Base-by-base conservation (phyloP, 1,140 invertebrate genomes). In the Bombus pascuorum region DNA sequence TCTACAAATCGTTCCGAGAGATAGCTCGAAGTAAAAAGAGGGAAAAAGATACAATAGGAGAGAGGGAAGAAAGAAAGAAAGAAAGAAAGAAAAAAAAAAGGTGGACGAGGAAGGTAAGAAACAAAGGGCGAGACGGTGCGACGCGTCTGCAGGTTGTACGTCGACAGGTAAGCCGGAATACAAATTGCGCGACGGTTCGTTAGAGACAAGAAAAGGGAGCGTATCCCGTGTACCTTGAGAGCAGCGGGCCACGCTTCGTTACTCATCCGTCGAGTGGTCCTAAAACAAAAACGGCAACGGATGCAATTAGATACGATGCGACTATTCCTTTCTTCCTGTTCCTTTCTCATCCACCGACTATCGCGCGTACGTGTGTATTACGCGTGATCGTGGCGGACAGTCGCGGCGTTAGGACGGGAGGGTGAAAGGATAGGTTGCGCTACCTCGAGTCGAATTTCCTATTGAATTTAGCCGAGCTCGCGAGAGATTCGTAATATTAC, bases 221-320 rank as follows among this genome's bases (percentile, higher is more conserved):
- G 32, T 80, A 37, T 44, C 25, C 76, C 59, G 28, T 62, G 76
- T 85, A 85, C 83, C 83, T 85, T 62, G 76, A 85, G 76, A 85
- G 53, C 76, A 80, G 53, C 76, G 66, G 83, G 76, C 83, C 83
- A 80, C 83, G 76, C 83, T 85, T 85, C 83, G 83, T 85, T 85
- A 85, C 83, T 85, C 76, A 80, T 85, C 76, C 68, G 83, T 80
- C 83, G 76, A 80, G 83, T 73, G 68, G 68, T 73, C 53, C 83
- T 85, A 42, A 80, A 85, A 85, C 76, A 85, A 85, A 84, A 85
- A 85, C 83, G 83, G 76, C 83, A 85, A 85, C 83, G 76, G 83
- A 85, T 72, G 83, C 83, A 85, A 85, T 85, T 85, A 85, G 83
- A 85, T 57, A 39, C 81, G 66, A 83, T 42, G n/a, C 53, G 42